Evolutionary conservation across 2,888 invertebrate genomes (phyloP).

Genomic region (Drosophila imparisetae): DNA sequence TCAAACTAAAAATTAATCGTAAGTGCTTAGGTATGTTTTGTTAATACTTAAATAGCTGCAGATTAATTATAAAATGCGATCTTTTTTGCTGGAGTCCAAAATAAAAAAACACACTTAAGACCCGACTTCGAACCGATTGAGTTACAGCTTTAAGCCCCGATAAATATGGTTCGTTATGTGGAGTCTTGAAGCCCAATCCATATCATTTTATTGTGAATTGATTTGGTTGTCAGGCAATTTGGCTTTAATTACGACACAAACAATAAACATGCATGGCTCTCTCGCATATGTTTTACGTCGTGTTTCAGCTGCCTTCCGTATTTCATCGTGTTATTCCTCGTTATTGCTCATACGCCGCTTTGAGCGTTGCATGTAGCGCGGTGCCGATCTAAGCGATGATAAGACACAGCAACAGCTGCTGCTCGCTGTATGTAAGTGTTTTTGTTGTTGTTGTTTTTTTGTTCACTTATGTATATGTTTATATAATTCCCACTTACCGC

Average conservation of each 20-base stretch:
- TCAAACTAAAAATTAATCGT: not conserved
- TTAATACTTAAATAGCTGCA: not conserved
- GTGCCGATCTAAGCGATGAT: slow-evolving; percentile 66
- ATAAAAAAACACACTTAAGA: not conserved
- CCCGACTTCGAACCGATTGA: not conserved
- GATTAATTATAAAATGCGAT: not conserved
- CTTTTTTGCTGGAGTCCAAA: not conserved
- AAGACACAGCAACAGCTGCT: slow-evolving; percentile 70
- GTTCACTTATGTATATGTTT: slow-evolving; percentile 58
- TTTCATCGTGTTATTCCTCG: slow-evolving; percentile 9
- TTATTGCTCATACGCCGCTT: slow-evolving; percentile 58
- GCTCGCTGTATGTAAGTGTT: slow-evolving; percentile 25
- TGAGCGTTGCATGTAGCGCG: slow-evolving; percentile 45
- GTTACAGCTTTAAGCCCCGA: not conserved
- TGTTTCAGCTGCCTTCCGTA: slow-evolving; percentile 3
- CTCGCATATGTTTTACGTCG: slow-evolving; percentile 25
- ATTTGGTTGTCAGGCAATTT: slow-evolving; percentile 20
- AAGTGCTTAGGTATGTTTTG: not conserved
- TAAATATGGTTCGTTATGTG: not conserved
- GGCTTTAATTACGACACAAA: slow-evolving; percentile 18
- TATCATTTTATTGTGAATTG: not conserved
- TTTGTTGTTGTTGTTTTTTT: slow-evolving; percentile 32
- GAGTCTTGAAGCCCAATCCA: not conserved
- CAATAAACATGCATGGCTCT: not conserved
- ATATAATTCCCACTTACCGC: slow-evolving; percentile 74